A percentile compares a stretch with the other conserved stretches of the same genome.
Evolutionary conservation across 2,888 invertebrate species (phyloP).

Genomic region (Seira sanloemensis): DNA sequence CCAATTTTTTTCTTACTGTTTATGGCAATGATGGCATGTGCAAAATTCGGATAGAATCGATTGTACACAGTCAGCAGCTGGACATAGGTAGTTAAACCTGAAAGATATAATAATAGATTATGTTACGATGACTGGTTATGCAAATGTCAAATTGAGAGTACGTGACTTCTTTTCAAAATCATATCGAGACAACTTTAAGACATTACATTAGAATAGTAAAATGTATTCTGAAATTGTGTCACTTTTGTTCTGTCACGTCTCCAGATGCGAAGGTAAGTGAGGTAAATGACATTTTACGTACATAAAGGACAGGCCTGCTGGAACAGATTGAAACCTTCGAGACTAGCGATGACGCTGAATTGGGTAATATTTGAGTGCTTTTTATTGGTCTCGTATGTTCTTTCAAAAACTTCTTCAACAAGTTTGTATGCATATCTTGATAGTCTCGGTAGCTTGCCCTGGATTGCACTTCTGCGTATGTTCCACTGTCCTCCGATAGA

Average conservation of each 20-base stretch:
- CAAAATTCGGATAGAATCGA: slow-evolving; percentile 48
- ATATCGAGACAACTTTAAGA: too few relatives aligned
- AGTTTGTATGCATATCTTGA: slow-evolving; percentile 32
- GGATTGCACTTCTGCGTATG: neutral
- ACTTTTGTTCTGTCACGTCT: neutral
- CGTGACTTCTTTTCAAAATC: too few relatives aligned
- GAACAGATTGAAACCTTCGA: slow-evolving; percentile 45
- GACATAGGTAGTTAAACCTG: slow-evolving; percentile 40
- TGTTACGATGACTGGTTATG: too few relatives aligned
- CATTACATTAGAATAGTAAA: too few relatives aligned
- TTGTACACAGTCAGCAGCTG: slow-evolving; percentile 39
- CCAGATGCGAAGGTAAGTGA: neutral
- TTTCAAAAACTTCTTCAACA: slow-evolving; percentile 39
- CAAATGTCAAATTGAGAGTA: too few relatives aligned
- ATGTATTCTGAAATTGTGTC: neutral
- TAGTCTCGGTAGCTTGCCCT: slow-evolving; percentile 24
- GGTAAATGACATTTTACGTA: slow-evolving; percentile 8
- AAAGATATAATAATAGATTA: neutral
- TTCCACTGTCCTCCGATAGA: slow-evolving; percentile 51
- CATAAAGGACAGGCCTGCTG: slow-evolving; percentile 46
- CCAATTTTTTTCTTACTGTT: slow-evolving; percentile 23
- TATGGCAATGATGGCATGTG: slow-evolving; percentile 48
- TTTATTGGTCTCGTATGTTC: slow-evolving; percentile 25
- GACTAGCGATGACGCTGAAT: slow-evolving; percentile 31
- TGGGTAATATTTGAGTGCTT: slow-evolving; percentile 42